Percentiles rank a stretch among this genome's conserved stretches.
Evolutionary conservation across 1,140 invertebrate species (phyloP).

Genomic region (Drosophila kurseongensis): DNA sequence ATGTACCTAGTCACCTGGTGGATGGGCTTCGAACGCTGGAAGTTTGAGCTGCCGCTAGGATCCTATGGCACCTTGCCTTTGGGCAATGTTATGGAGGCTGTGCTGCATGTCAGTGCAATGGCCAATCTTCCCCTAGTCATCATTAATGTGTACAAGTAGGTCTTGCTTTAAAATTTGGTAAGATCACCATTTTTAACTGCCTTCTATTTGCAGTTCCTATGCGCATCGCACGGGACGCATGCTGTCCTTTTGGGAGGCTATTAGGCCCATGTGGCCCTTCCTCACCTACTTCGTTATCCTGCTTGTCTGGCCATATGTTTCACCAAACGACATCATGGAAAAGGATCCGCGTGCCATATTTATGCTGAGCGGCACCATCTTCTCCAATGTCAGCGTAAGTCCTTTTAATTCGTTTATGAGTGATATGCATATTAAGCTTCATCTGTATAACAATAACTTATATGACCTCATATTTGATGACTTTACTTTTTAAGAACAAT

Average conservation of each 20-base stretch:
- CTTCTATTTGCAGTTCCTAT: conserved; percentile 87
- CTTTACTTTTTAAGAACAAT: not conserved
- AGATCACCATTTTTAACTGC: not conserved
- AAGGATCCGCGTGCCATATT: conserved; percentile 93
- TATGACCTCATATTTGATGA: too few relatives aligned
- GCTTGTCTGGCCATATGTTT: conserved; percentile 91
- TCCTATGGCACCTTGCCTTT: conserved; percentile 86
- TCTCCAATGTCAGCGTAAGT: conserved; percentile 98
- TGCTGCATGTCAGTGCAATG: conserved; percentile 93
- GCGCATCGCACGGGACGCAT: conserved; percentile 93
- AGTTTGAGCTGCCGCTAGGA: conserved; percentile 90
- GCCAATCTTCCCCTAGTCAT: conserved; percentile 94
- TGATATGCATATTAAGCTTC: too few relatives aligned
- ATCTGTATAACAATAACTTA: too few relatives aligned
- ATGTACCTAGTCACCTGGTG: conserved; percentile 85
- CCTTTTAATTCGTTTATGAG: not conserved
- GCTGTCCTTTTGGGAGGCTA: conserved; percentile 89
- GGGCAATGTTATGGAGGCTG: conserved; percentile 92
- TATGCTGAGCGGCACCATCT: conserved; percentile 94
- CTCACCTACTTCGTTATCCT: conserved; percentile 90
- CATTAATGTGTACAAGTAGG: conserved; percentile 95
- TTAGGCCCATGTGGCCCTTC: conserved; percentile 93
- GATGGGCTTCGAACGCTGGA: conserved; percentile 92
- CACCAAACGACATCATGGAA: conserved; percentile 91
- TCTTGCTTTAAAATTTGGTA: conserved; percentile 7